phyloP scores from a whole-genome alignment of 2,113 vertebrate genomes.

The Hemiprocne comata region DNA sequence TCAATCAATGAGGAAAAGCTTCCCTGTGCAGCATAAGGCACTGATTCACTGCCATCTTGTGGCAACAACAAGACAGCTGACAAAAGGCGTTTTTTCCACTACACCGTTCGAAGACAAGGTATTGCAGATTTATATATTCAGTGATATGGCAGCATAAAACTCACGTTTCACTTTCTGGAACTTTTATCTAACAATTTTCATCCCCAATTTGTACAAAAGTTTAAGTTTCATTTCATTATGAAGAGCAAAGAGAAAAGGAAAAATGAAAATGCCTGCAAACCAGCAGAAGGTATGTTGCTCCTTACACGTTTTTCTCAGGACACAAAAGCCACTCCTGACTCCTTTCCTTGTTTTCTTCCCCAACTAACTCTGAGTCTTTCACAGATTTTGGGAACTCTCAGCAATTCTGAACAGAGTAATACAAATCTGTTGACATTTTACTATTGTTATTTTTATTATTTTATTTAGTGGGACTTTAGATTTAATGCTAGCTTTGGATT shows the following conservation, averaged over 20 bases:
- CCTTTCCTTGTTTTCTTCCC: not conserved
- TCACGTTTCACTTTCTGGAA: not conserved
- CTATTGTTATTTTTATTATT: not conserved
- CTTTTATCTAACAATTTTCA: not conserved
- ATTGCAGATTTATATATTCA: not conserved
- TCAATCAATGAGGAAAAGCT: not conserved
- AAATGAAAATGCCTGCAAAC: not conserved
- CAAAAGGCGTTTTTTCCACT: not conserved
- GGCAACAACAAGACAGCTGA: not conserved
- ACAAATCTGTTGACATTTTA: not conserved
- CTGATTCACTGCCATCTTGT: conserved; percentile 47
- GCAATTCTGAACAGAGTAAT: not conserved
- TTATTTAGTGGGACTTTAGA: not conserved
- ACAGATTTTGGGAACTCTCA: not conserved
- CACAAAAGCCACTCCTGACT: not conserved
- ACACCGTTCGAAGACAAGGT: not conserved
- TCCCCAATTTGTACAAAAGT: not conserved
- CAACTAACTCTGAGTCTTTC: not conserved
- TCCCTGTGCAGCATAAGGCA: not conserved
- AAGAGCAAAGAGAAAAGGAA: not conserved
- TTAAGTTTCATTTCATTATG: not conserved
- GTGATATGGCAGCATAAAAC: not conserved
- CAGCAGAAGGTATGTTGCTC: not conserved
- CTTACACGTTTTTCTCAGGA: not conserved
- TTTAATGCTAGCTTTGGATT: not conserved